Evolutionary conservation across 2,888 invertebrate genomes (phyloP).

Genomic region (Pseudococcus viburni): DNA sequence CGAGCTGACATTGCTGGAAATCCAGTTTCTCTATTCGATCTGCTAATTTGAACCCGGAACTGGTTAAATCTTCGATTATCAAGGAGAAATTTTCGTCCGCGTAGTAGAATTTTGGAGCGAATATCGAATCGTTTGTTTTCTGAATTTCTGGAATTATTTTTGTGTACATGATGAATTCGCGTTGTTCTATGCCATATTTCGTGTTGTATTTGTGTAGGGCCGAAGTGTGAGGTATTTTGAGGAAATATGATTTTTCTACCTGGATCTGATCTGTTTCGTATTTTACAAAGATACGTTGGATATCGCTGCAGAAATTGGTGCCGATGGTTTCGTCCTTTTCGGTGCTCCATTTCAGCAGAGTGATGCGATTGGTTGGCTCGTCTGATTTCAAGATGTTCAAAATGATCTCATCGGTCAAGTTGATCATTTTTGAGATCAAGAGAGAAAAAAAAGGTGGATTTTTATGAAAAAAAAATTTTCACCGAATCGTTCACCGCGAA

Average conservation of each 20-base stretch:
- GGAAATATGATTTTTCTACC: constrained; percentile 1
- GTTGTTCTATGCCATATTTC: constrained; percentile 6
- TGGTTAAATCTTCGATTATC: constrained; percentile 1
- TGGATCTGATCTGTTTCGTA: neutral
- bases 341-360: neutral
- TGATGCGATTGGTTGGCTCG: neutral
- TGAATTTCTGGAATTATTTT: neutral
- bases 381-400: neutral
- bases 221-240: constrained; percentile 7
- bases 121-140: neutral
- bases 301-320: neutral
- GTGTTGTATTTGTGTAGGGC: neutral
- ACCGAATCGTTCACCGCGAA: too few relatives aligned
- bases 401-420: constrained; percentile 8
- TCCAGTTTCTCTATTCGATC: constrained; percentile 18
- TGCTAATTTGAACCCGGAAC: neutral
- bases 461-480: too few relatives aligned
- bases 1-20: constrained; percentile 16
- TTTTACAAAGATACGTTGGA: neutral
- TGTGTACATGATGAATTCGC: constrained; percentile 2
- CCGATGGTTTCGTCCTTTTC: neutral
- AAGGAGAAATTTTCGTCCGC: constrained; percentile 5
- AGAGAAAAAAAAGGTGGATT: too few relatives aligned
- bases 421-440: neutral
- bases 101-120: constrained; percentile 17